Evolutionary conservation across 35 echinoderm and acorn worm species (phyloP), one percentile per base, ranked within the genome.

Genomic region (Apostichopus japonicus): DNA sequence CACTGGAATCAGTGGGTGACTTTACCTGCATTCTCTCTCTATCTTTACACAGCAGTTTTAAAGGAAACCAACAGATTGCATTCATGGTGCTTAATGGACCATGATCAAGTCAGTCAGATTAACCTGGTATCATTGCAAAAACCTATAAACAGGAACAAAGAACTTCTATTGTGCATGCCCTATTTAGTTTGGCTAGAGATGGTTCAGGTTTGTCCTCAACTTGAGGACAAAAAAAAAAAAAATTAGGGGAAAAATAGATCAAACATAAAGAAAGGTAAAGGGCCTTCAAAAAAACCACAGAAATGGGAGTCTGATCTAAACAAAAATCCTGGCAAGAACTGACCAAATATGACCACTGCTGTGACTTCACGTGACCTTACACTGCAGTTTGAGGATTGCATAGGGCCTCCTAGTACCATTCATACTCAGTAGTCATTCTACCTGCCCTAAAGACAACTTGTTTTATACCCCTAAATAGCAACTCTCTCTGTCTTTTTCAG

Each of bases 191-290:
- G 63, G 19, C 63, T 83, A 16, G 79, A 55, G 79, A 83, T 83
- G 79, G 79, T 44, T 83, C 79, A 83, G 17, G 54, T 83, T 83
- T 83, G 79, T 83, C 79, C 79, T 83, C 54, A 83, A 83, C 44
- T 55, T 83, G 79, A 83, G 79, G 79, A 54, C 53, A 83, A 19
- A 67, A 67, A 44, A 67, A 19, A 10, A 67, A 67, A 67, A 17
- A 65, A 17, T 13, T 15, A 67, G 11, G 63, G 63, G 63, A 67
- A 10, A 11, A 15, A 67, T 19, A 67, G 19, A 67, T 19, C 63
- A 67, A 3, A 67, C 8, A 67, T 15, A 44, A 44, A 44, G 33
- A 44, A 33, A 44, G 33, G 33, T 44, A 44, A 44, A 44, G 33
- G 33, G 33, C 33, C 3, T 44, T 44, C 33, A 44, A 44, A 44